These are phyloP conservation scores for Diabrotica undecimpunctata DNA, from an alignment of 1,140 invertebrate genomes.

Conservation along the genomic window DNA sequence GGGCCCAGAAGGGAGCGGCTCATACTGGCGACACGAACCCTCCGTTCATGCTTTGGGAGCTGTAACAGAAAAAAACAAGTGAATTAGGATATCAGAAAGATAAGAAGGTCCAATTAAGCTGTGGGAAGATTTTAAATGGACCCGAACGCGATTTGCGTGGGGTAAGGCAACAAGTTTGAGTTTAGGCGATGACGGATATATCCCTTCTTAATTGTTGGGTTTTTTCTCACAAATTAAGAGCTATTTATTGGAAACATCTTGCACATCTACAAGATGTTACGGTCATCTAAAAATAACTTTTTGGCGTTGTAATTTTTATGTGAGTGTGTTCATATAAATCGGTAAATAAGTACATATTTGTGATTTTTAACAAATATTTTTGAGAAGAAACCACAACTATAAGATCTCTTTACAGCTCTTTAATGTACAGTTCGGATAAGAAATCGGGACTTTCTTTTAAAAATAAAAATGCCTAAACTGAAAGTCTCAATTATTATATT, in stretches of 20 bases:
- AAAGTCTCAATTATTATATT: no score
- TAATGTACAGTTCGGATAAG: no score
- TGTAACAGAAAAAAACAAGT: conserved; percentile 47
- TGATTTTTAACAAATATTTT: no score
- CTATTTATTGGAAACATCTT: not conserved
- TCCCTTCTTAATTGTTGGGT: not conserved
- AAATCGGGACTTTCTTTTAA: no score
- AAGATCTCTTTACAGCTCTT: no score
- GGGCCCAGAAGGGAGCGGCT: conserved; percentile 31
- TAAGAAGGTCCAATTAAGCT: conserved; percentile 24
- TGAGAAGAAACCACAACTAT: no score
- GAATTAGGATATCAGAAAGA: conserved; percentile 24
- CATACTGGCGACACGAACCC: conserved; percentile 63
- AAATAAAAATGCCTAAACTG: no score
- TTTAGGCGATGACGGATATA: not conserved
- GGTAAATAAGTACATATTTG: no score
- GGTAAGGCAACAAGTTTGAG: conserved; percentile 1
- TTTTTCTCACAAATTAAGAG: not conserved
- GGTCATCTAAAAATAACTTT: not conserved
- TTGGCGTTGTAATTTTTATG: no score
- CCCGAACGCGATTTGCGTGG: conserved; percentile 11
- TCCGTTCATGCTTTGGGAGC: conserved; percentile 57
- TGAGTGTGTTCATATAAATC: no score
- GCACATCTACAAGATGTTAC: not conserved
- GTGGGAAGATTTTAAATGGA: conserved; percentile 21